These are phyloP conservation scores for Oeneis ivallda DNA, from an alignment of 2,888 invertebrate genomes.

Conservation along the genomic window DNA sequence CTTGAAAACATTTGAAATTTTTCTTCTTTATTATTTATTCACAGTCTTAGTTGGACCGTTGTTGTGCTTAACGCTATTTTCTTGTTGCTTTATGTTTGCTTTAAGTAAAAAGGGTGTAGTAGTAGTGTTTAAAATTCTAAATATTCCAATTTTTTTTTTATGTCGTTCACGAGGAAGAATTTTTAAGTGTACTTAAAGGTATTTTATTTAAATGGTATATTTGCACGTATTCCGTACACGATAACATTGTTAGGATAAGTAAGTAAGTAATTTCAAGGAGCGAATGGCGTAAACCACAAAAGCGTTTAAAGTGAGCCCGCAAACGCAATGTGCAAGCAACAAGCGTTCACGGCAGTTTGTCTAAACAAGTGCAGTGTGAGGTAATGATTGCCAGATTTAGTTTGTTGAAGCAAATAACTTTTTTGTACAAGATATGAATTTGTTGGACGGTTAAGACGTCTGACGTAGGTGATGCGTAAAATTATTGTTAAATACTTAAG, in stretches of 20 bases:
- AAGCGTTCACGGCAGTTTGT: conserved; percentile 30
- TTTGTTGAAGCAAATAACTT: not conserved
- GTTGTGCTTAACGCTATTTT: too few relatives aligned
- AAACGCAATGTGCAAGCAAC: conserved; percentile 31
- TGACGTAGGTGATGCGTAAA: too few relatives aligned
- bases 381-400: conserved; percentile 12
- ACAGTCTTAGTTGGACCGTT: too few relatives aligned
- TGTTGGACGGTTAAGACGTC: too few relatives aligned
- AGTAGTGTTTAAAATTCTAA: too few relatives aligned
- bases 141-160: not conserved
- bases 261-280: conserved; percentile 35
- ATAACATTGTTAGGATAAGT: conserved; percentile 31
- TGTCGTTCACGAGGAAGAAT: not conserved
- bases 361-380: conserved; percentile 22
- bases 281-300: conserved; percentile 36
- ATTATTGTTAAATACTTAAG: too few relatives aligned
- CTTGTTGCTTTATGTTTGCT: too few relatives aligned
- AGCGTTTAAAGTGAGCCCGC: conserved; percentile 34
- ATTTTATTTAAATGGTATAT: conserved; percentile 6
- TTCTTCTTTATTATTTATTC: too few relatives aligned
- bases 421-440: not conserved
- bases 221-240: conserved; percentile 16
- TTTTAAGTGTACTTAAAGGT: not conserved
- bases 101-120: too few relatives aligned
- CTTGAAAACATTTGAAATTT: too few relatives aligned